Conservation (phyloP, 2,888 invertebrate species). For the Brachypterus glaber region DNA sequence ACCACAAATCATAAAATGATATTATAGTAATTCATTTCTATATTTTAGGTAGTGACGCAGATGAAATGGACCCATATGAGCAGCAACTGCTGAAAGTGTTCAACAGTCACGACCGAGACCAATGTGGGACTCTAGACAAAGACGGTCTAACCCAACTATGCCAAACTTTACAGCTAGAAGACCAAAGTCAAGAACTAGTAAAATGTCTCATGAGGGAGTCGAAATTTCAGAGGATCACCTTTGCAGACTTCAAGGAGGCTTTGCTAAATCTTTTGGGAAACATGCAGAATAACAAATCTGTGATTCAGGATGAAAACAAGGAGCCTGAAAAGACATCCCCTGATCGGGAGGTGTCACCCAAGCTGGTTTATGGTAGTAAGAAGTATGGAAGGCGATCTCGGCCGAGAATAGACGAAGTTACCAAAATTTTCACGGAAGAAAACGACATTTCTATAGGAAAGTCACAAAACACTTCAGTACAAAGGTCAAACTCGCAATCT, state of each 20-base stretch:
- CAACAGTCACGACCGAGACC: conserved; percentile 65
- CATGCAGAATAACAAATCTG: conserved; percentile 29
- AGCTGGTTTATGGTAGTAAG: conserved; percentile 62
- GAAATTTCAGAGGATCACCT: conserved; percentile 49
- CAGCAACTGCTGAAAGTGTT: conserved; percentile 73
- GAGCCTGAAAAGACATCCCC: conserved; percentile 44
- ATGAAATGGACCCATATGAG: conserved; percentile 65
- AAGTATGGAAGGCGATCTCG: conserved; percentile 66
- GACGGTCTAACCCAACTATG: conserved; percentile 60
- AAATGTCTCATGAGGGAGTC: conserved; percentile 48
- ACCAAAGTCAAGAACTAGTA: conserved; percentile 55
- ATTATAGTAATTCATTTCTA: too few species aligned
- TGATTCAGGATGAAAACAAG: conserved; percentile 24
- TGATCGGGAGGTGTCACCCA: conserved; percentile 63
- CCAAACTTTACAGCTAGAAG: conserved; percentile 67
- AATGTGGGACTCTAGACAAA: conserved; percentile 57
- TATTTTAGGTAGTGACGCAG: too few species aligned
- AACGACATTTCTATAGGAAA: conserved; percentile 33
- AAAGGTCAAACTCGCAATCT: conserved; percentile 48
- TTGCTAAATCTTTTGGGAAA: conserved; percentile 59
- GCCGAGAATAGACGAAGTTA: conserved; percentile 43
- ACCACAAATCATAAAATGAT: too few species aligned
- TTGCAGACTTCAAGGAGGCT: conserved; percentile 68
- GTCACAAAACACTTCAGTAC: conserved; percentile 36
- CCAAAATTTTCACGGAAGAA: conserved; percentile 33